Evolutionary conservation across 30 jellyfish, hydroid and myxozoan species (phyloP).

Genomic region (Calvadosia cruxmelitensis): DNA sequence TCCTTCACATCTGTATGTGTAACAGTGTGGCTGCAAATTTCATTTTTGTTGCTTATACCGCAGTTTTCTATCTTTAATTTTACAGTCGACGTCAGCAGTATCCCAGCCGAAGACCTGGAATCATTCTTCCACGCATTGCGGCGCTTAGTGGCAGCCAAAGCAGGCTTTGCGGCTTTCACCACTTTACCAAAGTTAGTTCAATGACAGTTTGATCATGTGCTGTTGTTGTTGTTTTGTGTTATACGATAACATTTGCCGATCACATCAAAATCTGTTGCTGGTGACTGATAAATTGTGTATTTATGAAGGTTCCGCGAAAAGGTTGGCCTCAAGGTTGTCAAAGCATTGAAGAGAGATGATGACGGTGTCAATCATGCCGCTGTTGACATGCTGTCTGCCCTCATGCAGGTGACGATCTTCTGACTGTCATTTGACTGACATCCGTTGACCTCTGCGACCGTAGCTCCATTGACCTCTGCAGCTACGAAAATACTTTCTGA

Average conservation of each 20-base stretch:
- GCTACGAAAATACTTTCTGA: no score
- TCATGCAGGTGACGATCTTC: constrained; percentile 76
- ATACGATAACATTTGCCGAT: no score
- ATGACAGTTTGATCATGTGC: background rate
- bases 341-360: constrained; percentile 74
- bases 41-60: background rate
- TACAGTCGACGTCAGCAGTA: constrained; percentile 72
- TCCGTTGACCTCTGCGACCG: no score
- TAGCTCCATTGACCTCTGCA: no score
- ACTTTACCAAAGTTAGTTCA: constrained; percentile 47
- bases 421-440: no score
- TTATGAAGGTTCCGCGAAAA: constrained; percentile 68
- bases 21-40: background rate
- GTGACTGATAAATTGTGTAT: background rate
- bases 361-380: constrained; percentile 98
- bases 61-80: background rate
- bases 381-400: constrained; percentile 90
- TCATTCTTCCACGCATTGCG: constrained; percentile 78
- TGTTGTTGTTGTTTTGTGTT: background rate
- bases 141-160: constrained; percentile 87
- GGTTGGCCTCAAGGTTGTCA: constrained; percentile 78
- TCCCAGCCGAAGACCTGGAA: constrained; percentile 79
- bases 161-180: constrained; percentile 95
- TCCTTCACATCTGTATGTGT: background rate
- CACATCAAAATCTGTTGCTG: background rate